Evolutionary conservation across 92 coral and sea anemone genomes (phyloP), one percentile per base, ranked within the genome.

Genomic region (Bergia sp.): DNA sequence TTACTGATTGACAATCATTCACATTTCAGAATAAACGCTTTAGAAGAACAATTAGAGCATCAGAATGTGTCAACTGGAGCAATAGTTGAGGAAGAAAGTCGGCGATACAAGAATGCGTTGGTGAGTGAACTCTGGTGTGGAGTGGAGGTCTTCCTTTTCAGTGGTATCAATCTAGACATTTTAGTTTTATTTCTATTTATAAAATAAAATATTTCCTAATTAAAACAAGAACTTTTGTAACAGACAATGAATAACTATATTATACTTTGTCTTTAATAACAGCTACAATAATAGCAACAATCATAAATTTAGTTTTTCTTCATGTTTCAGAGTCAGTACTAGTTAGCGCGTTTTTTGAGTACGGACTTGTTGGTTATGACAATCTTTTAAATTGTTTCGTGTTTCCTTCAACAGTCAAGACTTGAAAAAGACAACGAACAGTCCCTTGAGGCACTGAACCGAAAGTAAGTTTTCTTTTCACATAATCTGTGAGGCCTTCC

Each of bases 361-460:
- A 53, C 29, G 29, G 9, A 53, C 58, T 53, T 53, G 16, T 11
- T 5, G 42, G 20, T 57, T 37, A 13, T 41, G 0, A 16, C 43
- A 16, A 36, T 2, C 43, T 49, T 18, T 37, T 41, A 2, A 58
- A 55, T 18, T n/a, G 7, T 82, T n/a, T 7, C 67, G 49, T 50
- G 0, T 77, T 58, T 71, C 45, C 67, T 53, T 3, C 89, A 57
- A 20, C 83, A 96, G 99, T 76, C 73, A 49, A 95, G 83, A 91
- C 90, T 96, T 64, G 96, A 95, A 81, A 91, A 96, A 82, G 98
- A 96, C 16, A 96, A 96, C 89, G 99, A 95, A 37, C 96, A 95
- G 67, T 85, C 90, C 1, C 88, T 96, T 29, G 90, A 79, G 73
- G 66, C 82, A 67, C 91, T 96, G n/a, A 93, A 80, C 21, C 86